These are phyloP conservation scores for Rhynchonema sp. DNA, from an alignment of 2,888 invertebrate species.

Conservation along the genomic window DNA sequence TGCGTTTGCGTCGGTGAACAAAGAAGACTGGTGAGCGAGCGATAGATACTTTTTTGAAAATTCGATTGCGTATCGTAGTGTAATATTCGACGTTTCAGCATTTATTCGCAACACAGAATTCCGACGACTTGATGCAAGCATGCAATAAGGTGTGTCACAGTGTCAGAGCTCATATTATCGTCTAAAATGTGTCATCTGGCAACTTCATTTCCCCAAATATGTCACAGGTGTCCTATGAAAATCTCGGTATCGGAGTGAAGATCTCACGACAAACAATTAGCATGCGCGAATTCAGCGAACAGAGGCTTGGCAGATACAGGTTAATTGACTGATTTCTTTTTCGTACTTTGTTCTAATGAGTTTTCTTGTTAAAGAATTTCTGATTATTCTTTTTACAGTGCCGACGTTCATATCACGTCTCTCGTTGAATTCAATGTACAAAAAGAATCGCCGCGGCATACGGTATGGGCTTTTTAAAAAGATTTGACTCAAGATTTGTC, in stretches of 20 bases:
- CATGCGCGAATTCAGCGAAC: constrained; percentile 25
- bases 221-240: constrained; percentile 54
- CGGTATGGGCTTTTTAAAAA: constrained; percentile 27
- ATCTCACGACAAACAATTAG: constrained; percentile 61
- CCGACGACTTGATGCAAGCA: constrained; percentile 65
- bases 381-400: constrained; percentile 40
- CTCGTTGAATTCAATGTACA: constrained; percentile 87
- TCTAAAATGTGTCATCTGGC: too few species aligned
- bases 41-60: constrained; percentile 3
- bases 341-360: background rate
- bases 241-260: constrained; percentile 62
- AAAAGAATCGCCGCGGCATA: constrained; percentile 62
- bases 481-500: too few species aligned
- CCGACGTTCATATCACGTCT: constrained; percentile 84
- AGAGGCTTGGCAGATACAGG: background rate
- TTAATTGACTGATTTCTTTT: background rate
- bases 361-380: background rate
- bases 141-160: constrained; percentile 65
- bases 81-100: constrained; percentile 39
- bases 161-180: too few species aligned
- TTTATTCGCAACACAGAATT: constrained; percentile 63
- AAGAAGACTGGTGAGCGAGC: constrained; percentile 45
- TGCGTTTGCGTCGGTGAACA: constrained; percentile 76
- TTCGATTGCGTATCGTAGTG: constrained; percentile 1
- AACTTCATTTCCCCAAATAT: too few species aligned